Base-by-base conservation (phyloP, 2,113 vertebrate genomes). In the Rhagologus leucostigma region DNA sequence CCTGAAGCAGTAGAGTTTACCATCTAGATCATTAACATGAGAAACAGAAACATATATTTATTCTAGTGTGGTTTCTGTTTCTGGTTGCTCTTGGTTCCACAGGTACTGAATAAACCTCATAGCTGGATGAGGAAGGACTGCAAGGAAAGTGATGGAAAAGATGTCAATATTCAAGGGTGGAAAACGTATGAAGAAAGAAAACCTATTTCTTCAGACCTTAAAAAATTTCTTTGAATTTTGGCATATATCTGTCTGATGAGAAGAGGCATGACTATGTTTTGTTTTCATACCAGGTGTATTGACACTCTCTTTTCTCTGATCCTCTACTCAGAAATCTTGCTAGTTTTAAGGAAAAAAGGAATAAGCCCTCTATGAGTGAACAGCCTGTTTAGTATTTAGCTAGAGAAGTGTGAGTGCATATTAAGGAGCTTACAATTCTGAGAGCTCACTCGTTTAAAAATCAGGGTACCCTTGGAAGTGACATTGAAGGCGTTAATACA, bases 401-500 rank as follows among this genome's bases (percentile, higher is more conserved):
- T 67, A 13, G 59, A 78, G 56, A 55, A 53, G 6, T 59, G 33
- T 71, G 52, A 71, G 37, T 78, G 35, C 20, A 77, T 87, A 75
- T 60, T 64, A 93, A 92, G 23, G 2, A 70, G 49, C 11, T 87
- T 81, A 62, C 16, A 62, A 53, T 80, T 84, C 71, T 73, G 74
- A 96, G 50, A 79, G 7, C 12, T 55, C 5, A 9, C 42, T 77
- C 47, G 44, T 84, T 90, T 88, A 89, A 74, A 94, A 95, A 82
- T 50, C 46, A 67, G 27, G 22, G 3, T 84, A 67, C n/a, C 20
- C 27, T 90, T 57, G 27, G 65, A 91, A 62, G 9, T 74, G 24
- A 81, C 42, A 69, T 35, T 83, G 73, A 94, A 93, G 49, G 68
- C 87, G 56, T 96, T 93, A 96, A 88, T 52, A 41, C 18, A 90